Percentiles rank a stretch among this genome's conserved stretches.
These are phyloP conservation scores for Gadus chalcogrammus DNA, from an alignment of 2,113 vertebrate species.

Conservation along the genomic window DNA sequence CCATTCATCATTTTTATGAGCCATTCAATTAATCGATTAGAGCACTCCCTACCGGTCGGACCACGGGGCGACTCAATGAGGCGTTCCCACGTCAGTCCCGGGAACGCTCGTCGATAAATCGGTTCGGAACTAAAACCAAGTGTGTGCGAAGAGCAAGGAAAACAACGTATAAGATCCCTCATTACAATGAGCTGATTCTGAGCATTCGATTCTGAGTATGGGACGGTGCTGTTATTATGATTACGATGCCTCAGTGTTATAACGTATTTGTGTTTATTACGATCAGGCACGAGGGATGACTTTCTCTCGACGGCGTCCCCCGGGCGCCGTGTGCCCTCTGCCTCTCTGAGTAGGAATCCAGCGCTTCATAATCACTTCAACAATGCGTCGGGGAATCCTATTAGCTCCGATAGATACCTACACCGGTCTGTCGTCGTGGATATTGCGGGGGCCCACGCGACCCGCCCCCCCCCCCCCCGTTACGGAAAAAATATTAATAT, in stretches of 20 bases:
- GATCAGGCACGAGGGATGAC: background rate
- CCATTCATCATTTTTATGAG: conserved; percentile 87
- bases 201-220: too few relatives aligned
- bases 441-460: conserved; percentile 72
- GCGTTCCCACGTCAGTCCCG: conserved; percentile 77
- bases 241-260: too few relatives aligned
- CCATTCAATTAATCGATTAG: conserved; percentile 86
- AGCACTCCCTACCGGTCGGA: conserved; percentile 83
- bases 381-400: conserved; percentile 65
- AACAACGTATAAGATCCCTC: too few relatives aligned
- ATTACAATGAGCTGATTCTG: too few relatives aligned
- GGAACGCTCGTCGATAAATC: conserved; percentile 25
- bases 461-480: conserved; percentile 70
- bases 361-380: conserved; percentile 57
- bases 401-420: conserved; percentile 64
- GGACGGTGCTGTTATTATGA: too few relatives aligned
- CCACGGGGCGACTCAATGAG: conserved; percentile 84
- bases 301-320: conserved; percentile 15
- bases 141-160: too few relatives aligned
- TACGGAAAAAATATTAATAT: conserved; percentile 82
- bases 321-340: conserved; percentile 14
- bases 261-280: background rate
- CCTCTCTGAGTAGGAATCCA: conserved; percentile 52
- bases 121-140: too few relatives aligned
- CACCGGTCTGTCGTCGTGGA: conserved; percentile 77